Base-by-base conservation (phyloP, 2,888 invertebrate species). In the Hyles lineata region DNA sequence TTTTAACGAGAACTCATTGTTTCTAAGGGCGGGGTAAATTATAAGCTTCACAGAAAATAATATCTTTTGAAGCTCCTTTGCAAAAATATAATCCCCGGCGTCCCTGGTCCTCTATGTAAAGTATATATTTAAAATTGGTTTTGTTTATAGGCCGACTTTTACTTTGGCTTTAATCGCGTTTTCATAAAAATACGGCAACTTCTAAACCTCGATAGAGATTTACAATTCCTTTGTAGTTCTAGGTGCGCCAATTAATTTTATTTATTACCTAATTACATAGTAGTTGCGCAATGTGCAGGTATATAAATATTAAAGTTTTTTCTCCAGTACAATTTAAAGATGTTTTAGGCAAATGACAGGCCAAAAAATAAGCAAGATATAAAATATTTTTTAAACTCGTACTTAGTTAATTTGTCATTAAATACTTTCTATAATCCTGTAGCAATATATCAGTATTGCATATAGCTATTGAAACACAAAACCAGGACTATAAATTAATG, bases 1-100 rank as follows among this genome's bases (percentile, higher is more conserved):
- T 70, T 55, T 70, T 29, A 55, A 70, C 55, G 70, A 70, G n/a
- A 17, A 29, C n/a, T 29, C 55, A 55, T 63, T 63, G 63, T 63
- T 43, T 62, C 32, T 63, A 17, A 63, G 21, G 21, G 15, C 11
- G 25, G 50, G 43, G 17, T 25, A 67, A 67, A 50, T 21, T 63
- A 63, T n/a, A 43, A 63, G 2, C n/a, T 43, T 43, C 43, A 11
- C 15, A 11, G 21, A 63, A 67, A 50, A 43, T 6, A 63, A 50
- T 50, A 35, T n/a, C 62, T 35, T 62, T 35, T 15, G 50, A 50
- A 67, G 19, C 2, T 50, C 43, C n/a, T 63, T 63, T 67, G 50
- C 67, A 50, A 67, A 50, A 23, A 50, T 23, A 67, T 23, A 67
- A 50, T 67, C 23, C 63, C 3, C 21, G 35, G 11, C 63, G 35